Evolutionary conservation across 2,797 vertebrate species (phyloP).

Genomic region (Xenentodon cancila): DNA sequence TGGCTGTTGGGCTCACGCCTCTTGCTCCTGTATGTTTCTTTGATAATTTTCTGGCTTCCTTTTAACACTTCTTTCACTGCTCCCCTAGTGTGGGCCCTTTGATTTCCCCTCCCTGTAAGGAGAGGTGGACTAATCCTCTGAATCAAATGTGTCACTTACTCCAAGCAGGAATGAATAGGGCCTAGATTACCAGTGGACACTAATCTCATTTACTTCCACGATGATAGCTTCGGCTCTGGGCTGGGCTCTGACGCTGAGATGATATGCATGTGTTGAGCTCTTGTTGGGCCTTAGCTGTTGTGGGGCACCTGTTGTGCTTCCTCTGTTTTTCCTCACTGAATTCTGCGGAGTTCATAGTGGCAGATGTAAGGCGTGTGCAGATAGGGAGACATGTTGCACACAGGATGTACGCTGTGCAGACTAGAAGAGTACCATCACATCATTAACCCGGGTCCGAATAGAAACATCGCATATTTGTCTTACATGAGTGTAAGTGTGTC

Average conservation of each 20-base stretch:
- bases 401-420: too few species aligned
- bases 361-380: too few species aligned
- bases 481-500: too few species aligned
- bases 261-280: constrained; percentile 44
- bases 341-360: constrained; percentile 2
- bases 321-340: constrained; percentile 24
- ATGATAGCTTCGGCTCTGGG: constrained; percentile 60
- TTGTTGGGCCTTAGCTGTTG: constrained; percentile 51
- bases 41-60: constrained; percentile 56
- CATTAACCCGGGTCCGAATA: too few species aligned
- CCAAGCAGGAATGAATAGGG: constrained; percentile 64
- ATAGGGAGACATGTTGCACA: too few species aligned
- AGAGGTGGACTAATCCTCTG: constrained; percentile 70
- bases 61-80: constrained; percentile 14
- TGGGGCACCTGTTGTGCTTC: constrained; percentile 55
- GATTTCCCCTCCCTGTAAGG: constrained; percentile 46
- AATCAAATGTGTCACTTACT: constrained; percentile 71
- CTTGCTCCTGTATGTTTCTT: constrained; percentile 44
- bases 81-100: constrained; percentile 48
- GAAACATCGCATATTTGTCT: too few species aligned
- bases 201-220: constrained; percentile 67
- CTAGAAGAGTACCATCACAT: too few species aligned
- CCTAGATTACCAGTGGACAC: constrained; percentile 63
- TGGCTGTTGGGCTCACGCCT: constrained; percentile 52
- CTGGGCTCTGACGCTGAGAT: constrained; percentile 10